Evolutionary conservation across 2,888 invertebrate species (phyloP).

Genomic region (Punctoribates punctum): DNA sequence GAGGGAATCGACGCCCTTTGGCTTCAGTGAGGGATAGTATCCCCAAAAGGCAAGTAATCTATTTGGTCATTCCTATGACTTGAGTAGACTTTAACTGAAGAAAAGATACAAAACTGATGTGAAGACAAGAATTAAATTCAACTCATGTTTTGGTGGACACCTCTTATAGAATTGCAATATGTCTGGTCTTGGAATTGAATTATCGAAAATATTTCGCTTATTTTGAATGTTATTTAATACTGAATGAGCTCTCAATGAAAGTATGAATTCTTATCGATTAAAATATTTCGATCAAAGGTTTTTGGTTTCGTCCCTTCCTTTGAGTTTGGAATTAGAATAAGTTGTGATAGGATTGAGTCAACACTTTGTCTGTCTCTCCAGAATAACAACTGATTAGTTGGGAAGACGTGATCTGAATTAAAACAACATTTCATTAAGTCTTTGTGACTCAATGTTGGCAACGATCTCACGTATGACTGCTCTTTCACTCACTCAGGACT

Average conservation of each 20-base stretch:
- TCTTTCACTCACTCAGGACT: background rate
- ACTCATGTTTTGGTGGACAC: conserved; percentile 8
- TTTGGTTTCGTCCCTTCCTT: background rate
- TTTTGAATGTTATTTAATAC: too few relatives aligned
- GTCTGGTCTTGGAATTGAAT: background rate
- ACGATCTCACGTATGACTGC: conserved; percentile 21
- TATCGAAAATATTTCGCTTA: background rate
- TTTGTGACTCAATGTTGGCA: background rate
- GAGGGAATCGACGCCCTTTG: conserved; percentile 26
- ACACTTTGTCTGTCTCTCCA: conserved; percentile 21
- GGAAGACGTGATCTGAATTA: conserved; percentile 18
- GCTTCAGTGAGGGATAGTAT: background rate
- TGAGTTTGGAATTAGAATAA: conserved; percentile 16
- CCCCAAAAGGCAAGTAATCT: conserved; percentile 22
- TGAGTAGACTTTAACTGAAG: background rate
- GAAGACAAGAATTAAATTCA: conserved; percentile 15
- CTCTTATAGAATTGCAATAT: background rate
- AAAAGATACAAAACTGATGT: conserved; percentile 18
- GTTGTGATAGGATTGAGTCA: conserved; percentile 13
- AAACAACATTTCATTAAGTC: conserved; percentile 38
- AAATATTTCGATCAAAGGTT: background rate
- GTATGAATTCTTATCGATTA: background rate
- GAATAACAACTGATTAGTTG: conserved; percentile 33
- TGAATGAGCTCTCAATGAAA: background rate
- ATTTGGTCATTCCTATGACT: background rate